Percentiles rank a stretch among this genome's conserved stretches.
Evolutionary conservation across 2,888 invertebrate genomes (phyloP).

Genomic region (Plagodis dolabraria): DNA sequence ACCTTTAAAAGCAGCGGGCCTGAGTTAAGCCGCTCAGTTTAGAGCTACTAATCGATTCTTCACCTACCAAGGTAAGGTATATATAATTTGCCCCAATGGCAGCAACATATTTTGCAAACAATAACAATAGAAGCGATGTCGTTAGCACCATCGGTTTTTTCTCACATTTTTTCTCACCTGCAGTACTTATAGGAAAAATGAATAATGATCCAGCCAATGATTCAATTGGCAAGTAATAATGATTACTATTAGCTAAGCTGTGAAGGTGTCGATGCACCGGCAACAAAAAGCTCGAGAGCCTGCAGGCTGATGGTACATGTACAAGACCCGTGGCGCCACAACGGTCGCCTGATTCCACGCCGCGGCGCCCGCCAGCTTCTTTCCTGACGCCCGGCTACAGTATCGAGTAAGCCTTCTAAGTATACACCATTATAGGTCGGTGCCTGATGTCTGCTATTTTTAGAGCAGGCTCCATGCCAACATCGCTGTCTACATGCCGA

Average conservation of each 20-base stretch:
- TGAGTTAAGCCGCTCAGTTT: too few relatives aligned
- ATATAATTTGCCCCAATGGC: too few relatives aligned
- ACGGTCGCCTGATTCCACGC: slow-evolving; percentile 50
- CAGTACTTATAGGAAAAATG: too few relatives aligned
- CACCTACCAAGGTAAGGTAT: too few relatives aligned
- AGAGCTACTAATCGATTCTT: too few relatives aligned
- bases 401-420: slow-evolving; percentile 70
- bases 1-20: too few relatives aligned
- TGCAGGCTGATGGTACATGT: not conserved
- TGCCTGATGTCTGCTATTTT: slow-evolving; percentile 57
- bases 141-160: slow-evolving; percentile 6
- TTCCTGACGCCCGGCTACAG: slow-evolving; percentile 16
- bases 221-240: slow-evolving; percentile 15
- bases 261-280: slow-evolving; percentile 21
- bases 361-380: slow-evolving; percentile 36
- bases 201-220: slow-evolving; percentile 3
- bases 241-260: slow-evolving; percentile 9
- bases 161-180: not conserved
- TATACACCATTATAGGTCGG: slow-evolving; percentile 48
- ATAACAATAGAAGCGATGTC: not conserved
- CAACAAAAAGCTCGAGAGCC: slow-evolving; percentile 37
- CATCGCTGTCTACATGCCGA: slow-evolving; percentile 26
- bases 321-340: slow-evolving; percentile 18
- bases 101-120: too few relatives aligned
- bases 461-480: slow-evolving; percentile 51